phyloP scores from a whole-genome alignment of 1,140 invertebrate species.

The Pectinophora gossypiella region DNA sequence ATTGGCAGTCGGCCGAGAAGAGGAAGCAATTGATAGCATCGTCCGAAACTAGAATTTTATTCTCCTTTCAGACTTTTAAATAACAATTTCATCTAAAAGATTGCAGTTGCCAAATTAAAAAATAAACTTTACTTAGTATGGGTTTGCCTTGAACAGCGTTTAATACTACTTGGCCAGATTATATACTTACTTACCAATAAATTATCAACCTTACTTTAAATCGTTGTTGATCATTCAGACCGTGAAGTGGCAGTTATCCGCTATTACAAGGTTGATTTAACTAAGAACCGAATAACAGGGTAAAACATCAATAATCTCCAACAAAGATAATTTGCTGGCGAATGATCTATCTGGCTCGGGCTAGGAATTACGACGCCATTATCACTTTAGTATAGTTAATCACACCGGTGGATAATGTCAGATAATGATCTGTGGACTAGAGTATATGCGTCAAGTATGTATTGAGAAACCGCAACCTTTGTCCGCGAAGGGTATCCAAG shows the following conservation, averaged over 20 bases:
- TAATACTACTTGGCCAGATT: no score
- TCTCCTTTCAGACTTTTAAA: no score
- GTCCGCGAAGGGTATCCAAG: no score
- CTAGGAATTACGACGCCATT: conserved; percentile 42
- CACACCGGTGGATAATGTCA: conserved; percentile 44
- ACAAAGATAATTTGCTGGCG: conserved; percentile 32
- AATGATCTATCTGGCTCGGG: conserved; percentile 22
- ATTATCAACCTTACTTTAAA: no score
- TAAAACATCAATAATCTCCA: conserved; percentile 14
- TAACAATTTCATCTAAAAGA: no score
- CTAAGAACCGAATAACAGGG: conserved; percentile 12
- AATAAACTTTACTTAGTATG: no score
- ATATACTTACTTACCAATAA: no score
- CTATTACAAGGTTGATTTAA: conserved; percentile 14
- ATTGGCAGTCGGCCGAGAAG: no score
- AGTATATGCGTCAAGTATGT: conserved; percentile 35
- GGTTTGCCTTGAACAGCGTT: no score
- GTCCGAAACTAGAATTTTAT: no score
- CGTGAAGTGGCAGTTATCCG: conserved; percentile 6
- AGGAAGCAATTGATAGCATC: no score
- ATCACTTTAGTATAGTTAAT: conserved; percentile 58
- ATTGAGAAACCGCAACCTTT: conserved; percentile 40
- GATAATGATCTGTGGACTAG: conserved; percentile 43
- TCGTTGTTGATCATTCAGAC: not conserved
- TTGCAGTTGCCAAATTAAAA: no score